Base-by-base conservation (phyloP, 1,140 invertebrate genomes). In the Trichonephila clavata region DNA sequence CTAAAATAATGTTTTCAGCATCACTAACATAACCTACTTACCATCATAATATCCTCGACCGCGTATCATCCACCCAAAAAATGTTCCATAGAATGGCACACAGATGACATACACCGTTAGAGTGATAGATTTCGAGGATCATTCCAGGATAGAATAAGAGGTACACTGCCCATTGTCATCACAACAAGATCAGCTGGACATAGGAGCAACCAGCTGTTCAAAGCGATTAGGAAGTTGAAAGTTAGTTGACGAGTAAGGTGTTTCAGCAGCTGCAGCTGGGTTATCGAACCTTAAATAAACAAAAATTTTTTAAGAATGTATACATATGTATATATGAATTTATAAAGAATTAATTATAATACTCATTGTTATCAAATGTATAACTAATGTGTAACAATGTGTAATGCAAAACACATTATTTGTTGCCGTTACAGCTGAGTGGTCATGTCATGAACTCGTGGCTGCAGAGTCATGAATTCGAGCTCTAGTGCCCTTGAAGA, bases 151-250 rank as follows among this genome's bases (percentile, higher is more conserved):
- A 97, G 97, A 16, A 99, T 96, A 18, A 99, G 95, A 0, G 98
- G 98, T 83, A 99, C 97, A 57, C 98, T 99, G 63, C 98, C 98
- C 99, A 99, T 99, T 71, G 99, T 99, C 99, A 27, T 93, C 99
- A 96, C 98, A 99, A 96, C 98, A 21, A 99, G 97, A 95, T 98
- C 97, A 93, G 97, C 97, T 14, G 99, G 99, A 95, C 98, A 97
- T 65, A 99, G 96, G 71, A 99, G 96, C 68, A 99, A 96, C 97
- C 98, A 99, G 57, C 97, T 96, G 96, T 99, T 99, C 61, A 99
- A 96, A 61, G 98, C 97, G 77, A 98, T 97, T 93, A 99, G 96
- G 96, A 99, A 99, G 96, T 98, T 98, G 96, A 98, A 99, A 27
- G 92, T 93, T 87, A 99, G 96, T 95, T 99, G 98, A 94, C 98